phyloP scores from a whole-genome alignment of 2,888 invertebrate species.

The Tinea semifulvella region DNA sequence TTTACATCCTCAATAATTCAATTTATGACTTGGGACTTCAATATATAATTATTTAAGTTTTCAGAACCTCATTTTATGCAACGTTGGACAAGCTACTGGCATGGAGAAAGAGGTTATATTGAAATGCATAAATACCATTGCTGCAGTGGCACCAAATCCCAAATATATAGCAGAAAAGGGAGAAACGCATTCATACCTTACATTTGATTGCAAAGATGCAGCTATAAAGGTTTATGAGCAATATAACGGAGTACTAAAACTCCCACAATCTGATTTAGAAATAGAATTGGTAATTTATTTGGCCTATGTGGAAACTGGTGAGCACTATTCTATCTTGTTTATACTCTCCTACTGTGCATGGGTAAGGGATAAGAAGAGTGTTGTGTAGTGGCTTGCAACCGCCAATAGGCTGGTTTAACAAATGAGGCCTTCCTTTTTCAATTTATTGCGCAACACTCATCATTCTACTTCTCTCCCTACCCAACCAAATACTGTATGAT shows the following conservation, averaged over 20 bases:
- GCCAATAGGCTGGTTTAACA: no score
- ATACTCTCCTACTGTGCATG: constrained; percentile 10
- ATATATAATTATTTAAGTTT: constrained; percentile 35
- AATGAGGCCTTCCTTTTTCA: no score
- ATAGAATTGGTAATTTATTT: constrained; percentile 72
- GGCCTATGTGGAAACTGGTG: constrained; percentile 69
- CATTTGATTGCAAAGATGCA: constrained; percentile 58
- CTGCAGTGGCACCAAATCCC: constrained; percentile 59
- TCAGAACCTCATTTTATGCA: constrained; percentile 81
- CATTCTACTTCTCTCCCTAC: no score
- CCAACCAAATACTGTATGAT: no score
- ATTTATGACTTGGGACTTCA: constrained; percentile 6
- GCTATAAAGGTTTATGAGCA: constrained; percentile 65
- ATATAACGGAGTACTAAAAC: constrained; percentile 68
- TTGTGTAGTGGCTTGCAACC: no score
- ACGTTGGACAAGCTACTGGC: constrained; percentile 87
- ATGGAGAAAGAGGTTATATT: constrained; percentile 72
- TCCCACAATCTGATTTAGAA: constrained; percentile 31
- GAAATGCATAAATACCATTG: constrained; percentile 62
- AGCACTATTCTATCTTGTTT: no score
- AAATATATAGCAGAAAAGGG: constrained; percentile 76
- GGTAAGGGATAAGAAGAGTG: no score
- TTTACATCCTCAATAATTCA: background rate
- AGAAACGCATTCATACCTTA: constrained; percentile 84
- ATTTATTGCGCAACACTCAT: no score